phyloP scores from a whole-genome alignment of 2,797 vertebrate genomes.

The Microhierax caerulescens region DNA sequence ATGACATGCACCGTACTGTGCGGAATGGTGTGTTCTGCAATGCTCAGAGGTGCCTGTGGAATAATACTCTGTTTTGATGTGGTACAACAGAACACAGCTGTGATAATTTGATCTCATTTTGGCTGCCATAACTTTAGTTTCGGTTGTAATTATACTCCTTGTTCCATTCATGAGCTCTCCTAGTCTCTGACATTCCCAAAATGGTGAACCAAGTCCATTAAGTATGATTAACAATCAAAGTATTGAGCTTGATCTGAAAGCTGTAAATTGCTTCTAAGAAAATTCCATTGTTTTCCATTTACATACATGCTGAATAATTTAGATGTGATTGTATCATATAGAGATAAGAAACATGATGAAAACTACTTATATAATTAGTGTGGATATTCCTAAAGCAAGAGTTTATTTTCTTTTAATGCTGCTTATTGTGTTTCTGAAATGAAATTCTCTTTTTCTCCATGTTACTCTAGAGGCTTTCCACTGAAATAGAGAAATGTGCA shows the following conservation, averaged over 20 bases:
- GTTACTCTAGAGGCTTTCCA: background rate
- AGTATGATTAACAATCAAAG: background rate
- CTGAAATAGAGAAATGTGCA: background rate
- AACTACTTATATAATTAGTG: background rate
- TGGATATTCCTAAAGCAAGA: background rate
- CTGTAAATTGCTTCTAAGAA: background rate
- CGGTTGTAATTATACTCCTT: background rate
- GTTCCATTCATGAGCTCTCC: background rate
- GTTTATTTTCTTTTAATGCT: background rate
- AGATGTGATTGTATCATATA: background rate
- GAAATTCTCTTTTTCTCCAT: background rate
- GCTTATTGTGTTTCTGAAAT: background rate
- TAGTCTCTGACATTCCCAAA: background rate
- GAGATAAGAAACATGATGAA: background rate
- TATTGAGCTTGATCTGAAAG: background rate
- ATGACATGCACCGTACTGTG: background rate
- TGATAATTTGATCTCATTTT: background rate
- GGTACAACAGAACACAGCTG: background rate
- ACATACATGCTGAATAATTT: background rate
- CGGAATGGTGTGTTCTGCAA: background rate
- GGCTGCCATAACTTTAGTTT: background rate
- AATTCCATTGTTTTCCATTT: background rate
- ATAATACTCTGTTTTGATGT: background rate
- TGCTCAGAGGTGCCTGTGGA: background rate
- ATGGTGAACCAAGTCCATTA: background rate